Base-by-base conservation (phyloP, 2,888 invertebrate species). In the Crematogaster levior region DNA sequence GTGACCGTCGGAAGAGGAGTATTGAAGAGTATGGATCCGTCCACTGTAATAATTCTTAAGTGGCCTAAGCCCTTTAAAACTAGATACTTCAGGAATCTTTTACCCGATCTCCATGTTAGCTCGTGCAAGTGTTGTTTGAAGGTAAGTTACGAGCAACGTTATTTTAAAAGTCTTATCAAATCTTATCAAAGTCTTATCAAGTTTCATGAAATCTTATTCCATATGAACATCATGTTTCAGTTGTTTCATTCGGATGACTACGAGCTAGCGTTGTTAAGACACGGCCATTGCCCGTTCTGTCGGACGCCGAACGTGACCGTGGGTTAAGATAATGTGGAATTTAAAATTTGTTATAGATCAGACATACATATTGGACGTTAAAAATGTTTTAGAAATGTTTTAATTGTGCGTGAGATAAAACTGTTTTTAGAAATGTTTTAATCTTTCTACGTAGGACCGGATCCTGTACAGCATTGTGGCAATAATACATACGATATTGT, bases 241-340 rank as follows among this genome's bases (percentile, higher is more conserved):
- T 95, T 99, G 84, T 99, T 99, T 94, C 99, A 99, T 95, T 96
- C 98, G 34, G 99, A 99, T 94, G 99, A 99, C 94, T 99, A 97
- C 95, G 99, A 99, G 95, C 96, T 99, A 91, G 98, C 99, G 93
- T 95, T 98, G 83, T 95, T 99, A 82, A 98, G 98, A 92, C 97
- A 98, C 91, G 98, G 98, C 0, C 96, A 97, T 92, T 99, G 99
- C 94, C 98, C 99, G 0, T 99, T 99, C 95, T 99, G 99, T 93
- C 96, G 99, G 85, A 95, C 95, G 40, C 92, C 95, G 12, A 92
- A 87, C 82, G 83, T 56, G 34, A 40, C 74, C n/a, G 60, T 53
- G 2, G 81, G 68, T 80, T 86, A 74, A 82, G 5, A 43, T 30
- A 43, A 37, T 21, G 5, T 40, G 9, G 46, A 21, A 51, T 81